These are phyloP conservation scores for Ganaspis brasiliensis DNA, from an alignment of 2,888 invertebrate species.

Conservation along the genomic window DNA sequence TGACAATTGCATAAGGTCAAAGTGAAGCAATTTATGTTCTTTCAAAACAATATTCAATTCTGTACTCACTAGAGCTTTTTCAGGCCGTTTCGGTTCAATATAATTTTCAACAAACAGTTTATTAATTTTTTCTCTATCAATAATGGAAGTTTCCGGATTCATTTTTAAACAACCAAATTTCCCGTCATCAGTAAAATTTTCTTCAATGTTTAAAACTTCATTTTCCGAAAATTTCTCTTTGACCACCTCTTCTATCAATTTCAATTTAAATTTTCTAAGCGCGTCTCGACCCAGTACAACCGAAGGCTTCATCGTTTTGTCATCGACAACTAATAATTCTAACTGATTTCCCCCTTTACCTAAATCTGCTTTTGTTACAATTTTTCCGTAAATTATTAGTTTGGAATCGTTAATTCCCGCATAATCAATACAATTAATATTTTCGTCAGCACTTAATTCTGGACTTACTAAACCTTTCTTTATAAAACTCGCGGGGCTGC, in stretches of 20 bases:
- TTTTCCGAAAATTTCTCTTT: not conserved
- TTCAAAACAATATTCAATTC: conserved; percentile 19
- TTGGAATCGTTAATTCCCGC: not conserved
- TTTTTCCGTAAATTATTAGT: not conserved
- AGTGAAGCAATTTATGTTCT: conserved; percentile 49
- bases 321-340: not conserved
- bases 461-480: not conserved
- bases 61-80: too few species aligned
- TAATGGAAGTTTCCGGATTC: not conserved
- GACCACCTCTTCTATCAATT: not conserved
- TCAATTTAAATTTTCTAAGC: not conserved
- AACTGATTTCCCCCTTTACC: not conserved
- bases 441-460: not conserved
- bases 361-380: not conserved
- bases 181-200: not conserved
- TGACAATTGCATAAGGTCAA: conserved; percentile 49
- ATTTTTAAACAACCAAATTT: not conserved
- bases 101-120: too few species aligned
- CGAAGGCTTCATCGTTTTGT: not conserved
- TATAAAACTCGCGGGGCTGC: not conserved
- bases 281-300: not conserved
- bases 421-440: not conserved
- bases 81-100: too few species aligned
- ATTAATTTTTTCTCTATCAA: too few species aligned
- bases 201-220: not conserved